Evolutionary conservation across 2,888 invertebrate genomes (phyloP).

Genomic region (Cantharis rustica): DNA sequence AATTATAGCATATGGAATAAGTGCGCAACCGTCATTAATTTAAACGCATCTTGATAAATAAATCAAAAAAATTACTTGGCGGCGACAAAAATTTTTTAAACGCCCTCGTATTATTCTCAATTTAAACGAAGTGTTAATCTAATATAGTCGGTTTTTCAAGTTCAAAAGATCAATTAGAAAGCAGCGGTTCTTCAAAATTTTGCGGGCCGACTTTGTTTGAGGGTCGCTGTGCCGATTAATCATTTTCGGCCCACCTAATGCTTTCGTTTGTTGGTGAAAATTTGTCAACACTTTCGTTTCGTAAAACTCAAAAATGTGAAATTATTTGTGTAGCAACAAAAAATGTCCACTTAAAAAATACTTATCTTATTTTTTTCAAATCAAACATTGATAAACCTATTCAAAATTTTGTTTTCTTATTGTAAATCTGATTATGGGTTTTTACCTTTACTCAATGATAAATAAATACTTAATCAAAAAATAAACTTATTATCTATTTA

Average conservation of each 20-base stretch:
- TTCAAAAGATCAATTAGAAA: not conserved
- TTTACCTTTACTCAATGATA: not conserved
- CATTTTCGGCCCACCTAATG: not conserved
- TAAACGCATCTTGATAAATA: not conserved
- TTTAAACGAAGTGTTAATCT: not conserved
- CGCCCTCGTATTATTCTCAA: not conserved
- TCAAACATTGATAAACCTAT: not conserved
- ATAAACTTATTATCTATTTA: not conserved
- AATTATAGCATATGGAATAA: slow-evolving; percentile 9
- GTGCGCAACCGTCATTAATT: not conserved
- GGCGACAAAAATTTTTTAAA: not conserved
- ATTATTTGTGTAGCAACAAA: not conserved
- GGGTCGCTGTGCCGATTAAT: not conserved
- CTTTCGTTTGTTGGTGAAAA: not conserved
- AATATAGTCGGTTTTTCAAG: not conserved
- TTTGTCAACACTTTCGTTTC: not conserved
- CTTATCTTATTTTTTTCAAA: not conserved
- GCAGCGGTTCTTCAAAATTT: not conserved
- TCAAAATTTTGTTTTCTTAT: not conserved
- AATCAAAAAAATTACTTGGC: not conserved
- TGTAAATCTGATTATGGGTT: not conserved
- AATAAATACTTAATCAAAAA: not conserved
- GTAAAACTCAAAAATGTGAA: not conserved
- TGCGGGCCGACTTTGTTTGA: not conserved
- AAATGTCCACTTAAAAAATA: not conserved